Base-by-base conservation (phyloP, 2,888 invertebrate species). In the Rhingia campestris region DNA sequence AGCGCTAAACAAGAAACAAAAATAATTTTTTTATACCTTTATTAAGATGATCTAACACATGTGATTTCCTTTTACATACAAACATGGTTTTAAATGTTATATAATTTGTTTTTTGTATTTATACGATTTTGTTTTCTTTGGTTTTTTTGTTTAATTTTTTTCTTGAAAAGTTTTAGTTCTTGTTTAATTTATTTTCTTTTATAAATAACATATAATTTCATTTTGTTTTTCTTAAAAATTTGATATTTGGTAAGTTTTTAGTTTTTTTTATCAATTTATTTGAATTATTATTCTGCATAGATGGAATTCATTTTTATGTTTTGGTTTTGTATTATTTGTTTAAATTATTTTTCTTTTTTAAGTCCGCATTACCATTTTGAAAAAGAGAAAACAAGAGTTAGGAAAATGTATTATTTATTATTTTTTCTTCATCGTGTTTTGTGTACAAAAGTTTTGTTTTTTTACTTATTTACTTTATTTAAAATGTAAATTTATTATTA, bases 31-130 rank as follows among this genome's bases (percentile, higher is more conserved):
- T 84, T 82, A 84, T 84, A 84, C 79, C 79, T 85, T 85, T 85
- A 85, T 85, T 85, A 81, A 85, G 85, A 85, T 85, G 81, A 85
- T 85, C 81, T 85, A 85, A 85, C 85, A 85, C 85, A 85, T 85
- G 85, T 85, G 85, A 85, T 85, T 82, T 85, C 76, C 81, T 81
- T 85, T 85, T 85, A 85, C 85, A 85, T 85, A 85, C 81, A 85
- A 85, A 85, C 85, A 85, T 85, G 85, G 74, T 85, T 85, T 85
- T 81, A 85, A 85, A 85, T 85, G 81, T 85, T 85, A 85, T 85
- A 85, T 85, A 81, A 75, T 81, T 85, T 84, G 67, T 80, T 69
- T 73, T 72, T 59, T 80, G 80, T 81, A 69, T 81, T 76, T 76
- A 85, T 85, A 75, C 85, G 80, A 76, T 81, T 85, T 72, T 45